Conservation (phyloP, 1,140 invertebrate species). For the Drosophila tani region DNA sequence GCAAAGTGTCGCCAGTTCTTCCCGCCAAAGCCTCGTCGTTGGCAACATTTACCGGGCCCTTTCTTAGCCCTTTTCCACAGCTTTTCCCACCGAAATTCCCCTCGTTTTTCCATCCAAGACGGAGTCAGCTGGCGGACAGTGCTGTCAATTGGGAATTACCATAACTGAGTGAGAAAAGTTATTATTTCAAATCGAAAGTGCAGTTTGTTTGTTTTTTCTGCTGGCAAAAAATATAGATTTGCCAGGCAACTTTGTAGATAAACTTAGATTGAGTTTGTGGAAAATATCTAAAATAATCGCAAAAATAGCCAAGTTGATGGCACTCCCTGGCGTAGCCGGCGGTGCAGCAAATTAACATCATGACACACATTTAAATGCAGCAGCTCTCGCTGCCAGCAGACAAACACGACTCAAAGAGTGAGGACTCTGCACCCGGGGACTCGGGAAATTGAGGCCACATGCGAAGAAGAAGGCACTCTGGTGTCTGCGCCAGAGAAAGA, state of each 20-base stretch:
- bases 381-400: constrained; percentile 33
- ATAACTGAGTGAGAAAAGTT: background rate
- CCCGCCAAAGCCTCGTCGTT: constrained; percentile 1
- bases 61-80: background rate
- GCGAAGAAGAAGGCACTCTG: background rate
- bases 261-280: background rate
- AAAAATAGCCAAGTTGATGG: constrained; percentile 1
- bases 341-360: constrained; percentile 75
- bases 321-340: constrained; percentile 19
- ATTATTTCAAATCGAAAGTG: no score
- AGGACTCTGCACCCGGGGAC: constrained; percentile 33
- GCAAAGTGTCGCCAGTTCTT: constrained; percentile 45
- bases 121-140: constrained; percentile 7
- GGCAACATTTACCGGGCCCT: background rate
- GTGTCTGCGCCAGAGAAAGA: background rate
- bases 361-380: constrained; percentile 79
- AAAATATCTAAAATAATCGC: background rate
- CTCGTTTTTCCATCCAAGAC: background rate
- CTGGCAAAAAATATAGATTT: no score
- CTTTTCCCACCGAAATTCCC: background rate
- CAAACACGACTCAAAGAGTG: constrained; percentile 15
- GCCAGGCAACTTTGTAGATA: no score
- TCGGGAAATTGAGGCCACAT: constrained; percentile 56
- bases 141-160: background rate
- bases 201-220: no score